Conservation (phyloP, 35 echinoderm and acorn worm genomes). For the Acanthaster planci region DNA sequence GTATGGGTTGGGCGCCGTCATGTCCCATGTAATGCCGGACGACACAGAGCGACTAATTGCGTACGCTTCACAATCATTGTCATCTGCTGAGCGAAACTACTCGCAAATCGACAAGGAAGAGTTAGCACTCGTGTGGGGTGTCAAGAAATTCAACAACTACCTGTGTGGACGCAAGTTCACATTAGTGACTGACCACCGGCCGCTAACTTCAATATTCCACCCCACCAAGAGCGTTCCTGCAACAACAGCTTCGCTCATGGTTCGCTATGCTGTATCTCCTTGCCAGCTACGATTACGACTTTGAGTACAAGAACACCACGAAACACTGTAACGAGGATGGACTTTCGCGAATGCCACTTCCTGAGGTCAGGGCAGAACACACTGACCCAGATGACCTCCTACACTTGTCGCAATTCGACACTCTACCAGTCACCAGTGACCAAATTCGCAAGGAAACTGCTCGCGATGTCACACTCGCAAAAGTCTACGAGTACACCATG, state of each 20-base stretch:
- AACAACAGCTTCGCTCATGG: neutral
- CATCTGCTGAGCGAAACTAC: conserved; percentile 63
- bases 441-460: conserved; percentile 22
- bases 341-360: no score
- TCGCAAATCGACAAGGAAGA: conserved; percentile 67
- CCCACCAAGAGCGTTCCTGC: conserved; percentile 7
- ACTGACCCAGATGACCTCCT: no score
- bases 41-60: conserved; percentile 63
- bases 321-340: conserved; percentile 30
- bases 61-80: conserved; percentile 60
- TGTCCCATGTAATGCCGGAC: conserved; percentile 49
- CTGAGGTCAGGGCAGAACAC: no score
- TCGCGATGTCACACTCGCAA: no score
- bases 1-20: conserved; percentile 60
- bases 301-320: no score
- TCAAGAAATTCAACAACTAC: conserved; percentile 57
- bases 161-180: conserved; percentile 56
- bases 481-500: no score
- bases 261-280: conserved; percentile 30
- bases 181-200: conserved; percentile 64
- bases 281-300: conserved; percentile 1
- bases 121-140: conserved; percentile 54
- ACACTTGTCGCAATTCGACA: no score
- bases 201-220: conserved; percentile 36
- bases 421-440: conserved; percentile 5